Conservation (phyloP, 2,113 vertebrate species). For the Talpa occidentalis region DNA sequence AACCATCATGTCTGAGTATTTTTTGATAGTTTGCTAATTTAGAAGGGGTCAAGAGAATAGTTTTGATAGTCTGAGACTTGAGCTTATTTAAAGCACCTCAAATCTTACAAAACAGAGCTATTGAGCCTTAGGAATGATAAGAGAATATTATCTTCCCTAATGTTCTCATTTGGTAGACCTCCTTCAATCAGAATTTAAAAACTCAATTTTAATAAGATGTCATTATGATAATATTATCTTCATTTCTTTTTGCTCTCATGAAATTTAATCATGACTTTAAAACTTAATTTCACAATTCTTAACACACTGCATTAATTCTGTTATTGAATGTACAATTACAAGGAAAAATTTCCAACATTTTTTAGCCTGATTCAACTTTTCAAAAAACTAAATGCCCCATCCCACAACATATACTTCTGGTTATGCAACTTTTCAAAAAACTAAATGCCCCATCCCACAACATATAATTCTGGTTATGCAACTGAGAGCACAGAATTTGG, state of each 20-base stretch:
- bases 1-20: not conserved
- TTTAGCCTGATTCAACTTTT: not conserved
- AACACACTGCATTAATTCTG: slow-evolving; percentile 62
- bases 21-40: not conserved
- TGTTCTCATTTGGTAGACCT: not conserved
- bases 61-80: not conserved
- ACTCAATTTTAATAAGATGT: slow-evolving; percentile 50
- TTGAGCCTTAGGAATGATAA: not conserved
- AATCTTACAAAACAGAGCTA: not conserved
- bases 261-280: slow-evolving; percentile 76
- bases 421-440: not conserved
- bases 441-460: not conserved
- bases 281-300: slow-evolving; percentile 69
- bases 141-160: not conserved
- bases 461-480: not conserved
- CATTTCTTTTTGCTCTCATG: slow-evolving; percentile 58
- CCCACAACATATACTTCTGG: not conserved
- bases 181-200: slow-evolving; percentile 63
- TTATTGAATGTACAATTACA: slow-evolving; percentile 61
- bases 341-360: slow-evolving; percentile 29
- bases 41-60: not conserved
- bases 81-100: slow-evolving; percentile 7
- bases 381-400: not conserved
- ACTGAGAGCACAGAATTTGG: not conserved
- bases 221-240: slow-evolving; percentile 70